Conservation (phyloP, 92 coral and sea anemone genomes). For the Isaurus tuberculatus region DNA sequence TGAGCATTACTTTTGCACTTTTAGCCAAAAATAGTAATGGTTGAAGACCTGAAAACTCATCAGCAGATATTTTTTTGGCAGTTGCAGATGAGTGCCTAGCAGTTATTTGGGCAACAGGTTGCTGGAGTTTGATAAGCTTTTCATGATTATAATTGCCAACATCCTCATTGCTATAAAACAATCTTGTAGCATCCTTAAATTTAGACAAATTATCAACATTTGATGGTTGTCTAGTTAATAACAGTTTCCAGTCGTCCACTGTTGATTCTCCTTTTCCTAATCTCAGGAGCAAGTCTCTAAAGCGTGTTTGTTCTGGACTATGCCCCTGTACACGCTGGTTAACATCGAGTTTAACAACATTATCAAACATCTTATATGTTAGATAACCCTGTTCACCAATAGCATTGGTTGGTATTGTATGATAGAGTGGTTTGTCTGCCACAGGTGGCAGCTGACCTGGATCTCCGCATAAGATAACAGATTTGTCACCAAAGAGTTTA, state of each 20-base stretch:
- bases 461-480: neutral
- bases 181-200: neutral
- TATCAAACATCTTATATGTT: neutral
- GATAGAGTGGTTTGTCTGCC: neutral
- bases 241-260: neutral
- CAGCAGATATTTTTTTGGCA: neutral
- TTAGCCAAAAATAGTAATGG: neutral
- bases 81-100: neutral
- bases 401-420: neutral
- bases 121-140: neutral
- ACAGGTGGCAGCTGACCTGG: neutral
- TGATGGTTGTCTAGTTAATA: neutral
- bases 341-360: too few species aligned
- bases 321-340: neutral
- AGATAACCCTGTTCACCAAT: neutral
- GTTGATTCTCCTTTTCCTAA: neutral
- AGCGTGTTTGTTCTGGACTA: neutral
- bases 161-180: neutral
- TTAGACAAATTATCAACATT: neutral
- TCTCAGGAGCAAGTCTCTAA: neutral
- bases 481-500: neutral
- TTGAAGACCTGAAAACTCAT: neutral
- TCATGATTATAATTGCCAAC: neutral
- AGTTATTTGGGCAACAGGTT: slow-evolving; percentile 1
- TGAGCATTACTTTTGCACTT: neutral